Percentiles rank a stretch among this genome's conserved stretches.
Conservation (phyloP, 92 coral and sea anemone genomes). For the Porites divaricata region DNA sequence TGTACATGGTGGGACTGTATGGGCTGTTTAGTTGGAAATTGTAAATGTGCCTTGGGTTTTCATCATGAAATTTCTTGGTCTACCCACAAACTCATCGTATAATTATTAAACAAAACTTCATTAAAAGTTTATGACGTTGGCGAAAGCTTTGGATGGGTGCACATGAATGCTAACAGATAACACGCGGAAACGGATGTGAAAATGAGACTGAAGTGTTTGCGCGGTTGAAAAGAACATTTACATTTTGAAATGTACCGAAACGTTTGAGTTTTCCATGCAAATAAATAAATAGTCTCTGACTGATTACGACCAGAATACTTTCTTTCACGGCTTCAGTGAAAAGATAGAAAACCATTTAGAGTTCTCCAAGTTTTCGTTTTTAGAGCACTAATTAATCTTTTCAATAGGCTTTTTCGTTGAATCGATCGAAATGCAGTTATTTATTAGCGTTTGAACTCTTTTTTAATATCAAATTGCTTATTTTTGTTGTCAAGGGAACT, state of each 20-base stretch:
- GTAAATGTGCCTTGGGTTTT: not conserved
- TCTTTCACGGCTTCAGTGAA: too few relatives aligned
- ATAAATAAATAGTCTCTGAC: too few relatives aligned
- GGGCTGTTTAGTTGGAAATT: not conserved
- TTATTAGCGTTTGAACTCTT: not conserved
- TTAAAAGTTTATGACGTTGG: not conserved
- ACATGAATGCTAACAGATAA: too few relatives aligned
- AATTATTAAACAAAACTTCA: slow-evolving; percentile 11
- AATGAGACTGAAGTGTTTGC: too few relatives aligned
- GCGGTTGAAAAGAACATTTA: too few relatives aligned
- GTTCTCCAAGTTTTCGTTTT: too few relatives aligned
- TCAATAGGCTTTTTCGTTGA: not conserved
- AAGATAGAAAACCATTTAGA: too few relatives aligned
- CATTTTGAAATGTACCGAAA: too few relatives aligned
- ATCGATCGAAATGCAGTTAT: not conserved
- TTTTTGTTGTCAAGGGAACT: slow-evolving; percentile 36
- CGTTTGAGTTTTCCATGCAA: too few relatives aligned
- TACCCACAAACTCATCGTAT: not conserved
- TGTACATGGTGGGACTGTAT: not conserved
- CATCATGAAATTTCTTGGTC: not conserved
- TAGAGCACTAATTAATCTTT: too few relatives aligned
- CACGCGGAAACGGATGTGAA: too few relatives aligned
- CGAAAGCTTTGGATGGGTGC: not conserved
- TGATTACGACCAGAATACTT: too few relatives aligned
- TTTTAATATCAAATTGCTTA: slow-evolving; percentile 18